Evolutionary conservation across 2,888 invertebrate genomes (phyloP), one percentile per base, ranked within the genome.

Genomic region (Anarsia innoxiella): DNA sequence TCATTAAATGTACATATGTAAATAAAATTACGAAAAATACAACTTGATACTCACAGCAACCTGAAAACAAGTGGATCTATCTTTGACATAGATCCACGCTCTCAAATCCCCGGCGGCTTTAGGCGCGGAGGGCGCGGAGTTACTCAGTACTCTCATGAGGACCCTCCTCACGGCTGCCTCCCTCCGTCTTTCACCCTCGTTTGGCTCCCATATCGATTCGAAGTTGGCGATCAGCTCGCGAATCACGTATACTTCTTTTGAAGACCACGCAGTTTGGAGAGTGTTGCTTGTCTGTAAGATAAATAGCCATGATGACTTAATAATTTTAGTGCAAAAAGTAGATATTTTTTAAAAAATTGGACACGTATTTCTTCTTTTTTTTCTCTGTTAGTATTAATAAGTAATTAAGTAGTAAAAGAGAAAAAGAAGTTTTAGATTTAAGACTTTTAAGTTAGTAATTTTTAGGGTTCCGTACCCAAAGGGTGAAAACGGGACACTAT

Each of bases 171-270:
- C 93, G 36, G 90, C 89, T 34, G 90, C 89, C 63, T 95, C 95
- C 37, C 90, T 88, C 37, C 90, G 88, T 34, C 89, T 69, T 77
- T 95, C 94, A 1, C 87, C 88, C 0, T 88, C 87, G n/a, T 91
- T 90, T 30, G 94, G 88, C 52, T 93, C 90, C 82, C 95, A 96
- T n/a, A 96, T 86, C 42, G 88, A 84, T 44, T 91, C 90, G 64
- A 91, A 94, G 40, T 91, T 80, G 8, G 83, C 77, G 38, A 96
- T 93, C 42, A 96, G 76, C 60, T 96, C 95, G 1, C 88, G 86
- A 2, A 95, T 87, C 0, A 95, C 93, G 56, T 88, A 88, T 16
- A 92, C 89, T 59, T 93, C 93, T 43, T 88, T 87, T 12, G 89
- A 83, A 2, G 90, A 88, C 88, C 88, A 89, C 3, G 85, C 84